These are phyloP conservation scores for Gymnobelideus leadbeateri DNA, from an alignment of 2,113 vertebrate genomes.

Conservation along the genomic window DNA sequence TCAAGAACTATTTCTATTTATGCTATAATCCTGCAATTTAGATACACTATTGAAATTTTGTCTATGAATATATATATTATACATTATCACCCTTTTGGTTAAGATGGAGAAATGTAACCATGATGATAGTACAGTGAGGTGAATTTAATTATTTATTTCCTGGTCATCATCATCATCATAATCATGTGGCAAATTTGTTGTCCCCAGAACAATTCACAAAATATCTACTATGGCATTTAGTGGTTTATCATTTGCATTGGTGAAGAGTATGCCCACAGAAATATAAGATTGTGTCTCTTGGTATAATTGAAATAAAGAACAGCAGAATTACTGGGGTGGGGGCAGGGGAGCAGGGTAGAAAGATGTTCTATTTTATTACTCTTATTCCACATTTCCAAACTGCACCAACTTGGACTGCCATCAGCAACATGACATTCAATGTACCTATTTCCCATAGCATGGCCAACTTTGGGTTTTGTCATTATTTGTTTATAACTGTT, in stretches of 20 bases:
- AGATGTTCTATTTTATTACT: neutral
- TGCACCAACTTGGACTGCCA: neutral
- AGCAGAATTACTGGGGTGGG: neutral
- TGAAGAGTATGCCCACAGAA: neutral
- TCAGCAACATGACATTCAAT: neutral
- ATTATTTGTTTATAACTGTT: neutral
- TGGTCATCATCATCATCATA: neutral
- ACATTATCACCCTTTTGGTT: neutral
- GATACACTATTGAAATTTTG: neutral
- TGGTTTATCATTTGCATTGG: neutral
- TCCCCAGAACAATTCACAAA: neutral
- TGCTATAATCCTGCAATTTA: neutral
- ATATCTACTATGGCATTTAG: neutral
- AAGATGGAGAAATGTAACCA: neutral
- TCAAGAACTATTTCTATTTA: neutral
- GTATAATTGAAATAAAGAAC: neutral
- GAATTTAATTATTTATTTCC: neutral
- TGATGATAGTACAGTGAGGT: neutral
- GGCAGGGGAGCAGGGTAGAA: neutral
- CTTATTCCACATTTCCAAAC: neutral
- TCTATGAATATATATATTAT: no score
- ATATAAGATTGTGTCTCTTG: neutral
- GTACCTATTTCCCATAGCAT: neutral
- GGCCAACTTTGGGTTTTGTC: neutral
- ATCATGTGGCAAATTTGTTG: neutral